Percentiles rank a stretch among this genome's conserved stretches.
phyloP scores from a whole-genome alignment of 2,113 vertebrate genomes.

The Bubo blakistoni region DNA sequence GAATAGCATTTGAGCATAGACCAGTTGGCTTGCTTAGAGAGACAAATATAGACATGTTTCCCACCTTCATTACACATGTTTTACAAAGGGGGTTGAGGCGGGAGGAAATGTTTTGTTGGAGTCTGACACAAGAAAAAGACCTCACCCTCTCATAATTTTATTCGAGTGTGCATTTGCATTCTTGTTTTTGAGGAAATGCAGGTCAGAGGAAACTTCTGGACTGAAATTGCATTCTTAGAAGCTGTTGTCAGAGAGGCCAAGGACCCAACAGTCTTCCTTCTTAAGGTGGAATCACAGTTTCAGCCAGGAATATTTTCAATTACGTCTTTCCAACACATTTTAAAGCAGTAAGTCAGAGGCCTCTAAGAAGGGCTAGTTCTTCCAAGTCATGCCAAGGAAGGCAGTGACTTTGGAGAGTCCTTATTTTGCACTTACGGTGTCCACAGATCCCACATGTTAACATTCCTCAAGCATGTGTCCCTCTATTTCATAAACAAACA shows the following conservation, averaged over 20 bases:
- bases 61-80: not conserved
- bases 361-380: not conserved
- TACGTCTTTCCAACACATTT: not conserved
- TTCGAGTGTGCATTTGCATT: not conserved
- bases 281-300: not conserved
- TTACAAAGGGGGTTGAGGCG: not conserved
- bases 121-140: not conserved
- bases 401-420: not conserved
- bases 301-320: not conserved
- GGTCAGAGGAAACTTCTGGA: not conserved
- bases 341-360: not conserved
- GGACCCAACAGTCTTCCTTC: not conserved
- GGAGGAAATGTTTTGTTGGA: not conserved
- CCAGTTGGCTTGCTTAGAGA: not conserved
- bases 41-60: not conserved
- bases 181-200: conserved; percentile 1
- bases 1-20: not conserved
- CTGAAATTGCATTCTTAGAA: not conserved
- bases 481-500: not conserved
- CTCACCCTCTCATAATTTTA: not conserved
- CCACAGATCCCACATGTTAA: not conserved
- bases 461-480: not conserved
- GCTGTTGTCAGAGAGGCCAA: not conserved
- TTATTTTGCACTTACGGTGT: not conserved
- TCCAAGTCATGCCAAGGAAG: not conserved